Percentiles rank a stretch among this genome's conserved stretches.
Evolutionary conservation across 2,888 invertebrate species (phyloP).

Genomic region (Cosmia pyralina): DNA sequence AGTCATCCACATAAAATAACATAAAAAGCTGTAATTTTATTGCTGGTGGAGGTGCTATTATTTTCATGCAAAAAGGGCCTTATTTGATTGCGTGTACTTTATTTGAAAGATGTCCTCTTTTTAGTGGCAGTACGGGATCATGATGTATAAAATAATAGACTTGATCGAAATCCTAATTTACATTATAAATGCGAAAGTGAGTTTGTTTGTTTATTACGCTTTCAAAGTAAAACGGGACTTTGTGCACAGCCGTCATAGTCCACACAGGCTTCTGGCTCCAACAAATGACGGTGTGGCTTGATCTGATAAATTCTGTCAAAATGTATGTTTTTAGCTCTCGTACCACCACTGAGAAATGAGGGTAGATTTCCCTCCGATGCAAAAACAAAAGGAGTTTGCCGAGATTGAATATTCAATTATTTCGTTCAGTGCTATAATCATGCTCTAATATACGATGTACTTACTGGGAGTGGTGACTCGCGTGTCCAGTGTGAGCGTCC

Average conservation of each 20-base stretch:
- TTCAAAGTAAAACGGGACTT: background rate
- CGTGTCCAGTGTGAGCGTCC: conserved; percentile 92
- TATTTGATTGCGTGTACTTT: conserved; percentile 14
- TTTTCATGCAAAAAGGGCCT: conserved; percentile 64
- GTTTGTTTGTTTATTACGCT: no score
- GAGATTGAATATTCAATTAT: conserved; percentile 13
- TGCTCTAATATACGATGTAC: conserved; percentile 83
- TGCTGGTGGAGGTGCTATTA: conserved; percentile 55
- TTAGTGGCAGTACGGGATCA: conserved; percentile 31
- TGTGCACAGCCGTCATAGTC: background rate
- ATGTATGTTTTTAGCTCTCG: conserved; percentile 1
- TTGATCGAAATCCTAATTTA: background rate
- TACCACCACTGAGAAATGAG: conserved; percentile 34
- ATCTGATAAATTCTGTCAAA: background rate
- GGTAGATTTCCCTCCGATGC: background rate
- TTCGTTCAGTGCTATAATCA: conserved; percentile 67
- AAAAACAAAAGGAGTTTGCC: conserved; percentile 39
- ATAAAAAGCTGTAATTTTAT: conserved; percentile 60
- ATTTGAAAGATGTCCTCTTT: conserved; percentile 1
- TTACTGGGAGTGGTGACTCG: conserved; percentile 95
- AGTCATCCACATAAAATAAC: conserved; percentile 81
- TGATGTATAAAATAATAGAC: background rate
- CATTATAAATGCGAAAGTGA: no score
- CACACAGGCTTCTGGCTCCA: background rate
- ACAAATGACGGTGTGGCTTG: background rate